Conservation (phyloP, 92 coral and sea anemone species). For the Ricordea florida region DNA sequence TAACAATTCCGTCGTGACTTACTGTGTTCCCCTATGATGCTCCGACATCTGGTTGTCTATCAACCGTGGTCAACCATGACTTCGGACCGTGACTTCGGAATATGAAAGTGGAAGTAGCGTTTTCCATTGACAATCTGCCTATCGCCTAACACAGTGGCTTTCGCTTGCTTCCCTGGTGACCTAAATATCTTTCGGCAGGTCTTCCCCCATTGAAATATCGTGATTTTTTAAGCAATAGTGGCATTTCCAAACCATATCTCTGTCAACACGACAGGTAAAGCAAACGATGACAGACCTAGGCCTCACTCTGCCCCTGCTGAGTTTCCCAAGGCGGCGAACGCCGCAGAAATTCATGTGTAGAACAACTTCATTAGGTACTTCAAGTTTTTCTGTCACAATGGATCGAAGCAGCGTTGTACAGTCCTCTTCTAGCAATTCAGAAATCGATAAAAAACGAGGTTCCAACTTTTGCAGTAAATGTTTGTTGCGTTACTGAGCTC, state of each 20-base stretch:
- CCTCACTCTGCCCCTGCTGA: constrained; percentile 3
- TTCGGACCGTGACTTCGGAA: neutral
- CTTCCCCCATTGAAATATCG: neutral
- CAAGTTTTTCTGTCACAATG: neutral
- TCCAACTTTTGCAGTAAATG: no score
- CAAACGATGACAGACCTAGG: constrained; percentile 14
- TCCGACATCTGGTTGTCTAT: neutral
- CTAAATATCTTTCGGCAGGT: neutral
- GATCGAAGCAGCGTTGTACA: neutral
- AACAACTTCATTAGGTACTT: neutral
- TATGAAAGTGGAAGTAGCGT: neutral
- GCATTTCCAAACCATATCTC: constrained; percentile 30
- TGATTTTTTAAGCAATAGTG: neutral
- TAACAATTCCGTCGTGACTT: no score
- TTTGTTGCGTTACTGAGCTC: no score
- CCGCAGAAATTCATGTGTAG: constrained; percentile 10
- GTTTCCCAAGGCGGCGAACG: constrained; percentile 35
- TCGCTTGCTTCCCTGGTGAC: neutral
- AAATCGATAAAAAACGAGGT: no score
- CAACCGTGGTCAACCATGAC: no score
- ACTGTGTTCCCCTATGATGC: neutral
- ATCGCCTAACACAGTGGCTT: constrained; percentile 14
- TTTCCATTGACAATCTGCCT: constrained; percentile 7
- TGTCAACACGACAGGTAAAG: constrained; percentile 20
- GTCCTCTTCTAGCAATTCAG: neutral